Conservation (phyloP, 2,888 invertebrate species). For the Synergus gifuensis region DNA sequence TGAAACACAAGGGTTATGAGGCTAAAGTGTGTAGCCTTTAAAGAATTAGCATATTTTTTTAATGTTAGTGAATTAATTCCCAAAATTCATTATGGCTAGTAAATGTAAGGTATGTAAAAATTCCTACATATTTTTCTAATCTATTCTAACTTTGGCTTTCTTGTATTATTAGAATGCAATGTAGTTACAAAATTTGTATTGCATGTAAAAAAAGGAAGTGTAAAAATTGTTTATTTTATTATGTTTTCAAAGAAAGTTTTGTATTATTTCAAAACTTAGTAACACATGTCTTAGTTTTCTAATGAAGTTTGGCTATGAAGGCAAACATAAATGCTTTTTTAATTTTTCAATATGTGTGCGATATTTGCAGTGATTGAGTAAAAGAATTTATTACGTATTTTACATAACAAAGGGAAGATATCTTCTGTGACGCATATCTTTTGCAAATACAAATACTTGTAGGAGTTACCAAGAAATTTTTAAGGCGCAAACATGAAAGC, state of each 20-base stretch:
- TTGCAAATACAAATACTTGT: neutral
- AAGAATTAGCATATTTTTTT: constrained; percentile 62
- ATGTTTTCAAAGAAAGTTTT: neutral
- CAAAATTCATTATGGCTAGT: constrained; percentile 68
- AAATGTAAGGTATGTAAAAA: constrained; percentile 71
- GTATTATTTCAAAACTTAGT: neutral
- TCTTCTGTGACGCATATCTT: neutral
- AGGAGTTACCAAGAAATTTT: neutral
- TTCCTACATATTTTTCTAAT: neutral
- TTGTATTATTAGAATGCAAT: neutral
- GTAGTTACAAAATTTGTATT: neutral
- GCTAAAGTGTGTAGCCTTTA: constrained; percentile 61
- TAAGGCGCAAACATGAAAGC: neutral
- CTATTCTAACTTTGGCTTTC: neutral
- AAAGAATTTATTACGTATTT: constrained; percentile 9
- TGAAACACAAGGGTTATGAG: constrained; percentile 69
- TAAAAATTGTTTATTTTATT: neutral
- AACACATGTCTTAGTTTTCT: neutral
- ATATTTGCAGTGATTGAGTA: neutral
- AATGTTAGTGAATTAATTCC: constrained; percentile 58
- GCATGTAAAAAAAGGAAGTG: neutral
- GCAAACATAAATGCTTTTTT: neutral
- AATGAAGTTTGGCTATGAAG: neutral
- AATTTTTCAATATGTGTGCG: neutral
- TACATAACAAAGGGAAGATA: neutral